Evolutionary conservation across 2,888 invertebrate genomes (phyloP).

Genomic region (Bibio marci): DNA sequence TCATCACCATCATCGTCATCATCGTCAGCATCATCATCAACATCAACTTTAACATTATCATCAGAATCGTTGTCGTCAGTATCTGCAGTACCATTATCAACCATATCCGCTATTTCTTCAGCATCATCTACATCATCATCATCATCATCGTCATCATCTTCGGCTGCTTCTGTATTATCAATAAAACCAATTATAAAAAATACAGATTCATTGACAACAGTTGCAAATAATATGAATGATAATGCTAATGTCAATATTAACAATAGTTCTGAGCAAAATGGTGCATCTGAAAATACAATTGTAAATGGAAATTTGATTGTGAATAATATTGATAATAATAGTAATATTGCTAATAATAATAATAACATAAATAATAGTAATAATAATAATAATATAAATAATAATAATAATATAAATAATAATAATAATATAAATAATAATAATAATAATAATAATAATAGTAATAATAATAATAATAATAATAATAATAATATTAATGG

Average conservation of each 20-base stretch:
- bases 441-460: no score
- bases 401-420: background rate
- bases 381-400: constrained; percentile 10
- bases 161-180: background rate
- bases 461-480: no score
- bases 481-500: background rate
- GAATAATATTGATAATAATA: constrained; percentile 5
- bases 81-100: constrained; percentile 10
- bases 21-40: constrained; percentile 1
- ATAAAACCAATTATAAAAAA: background rate
- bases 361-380: no score
- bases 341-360: no score
- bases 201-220: background rate
- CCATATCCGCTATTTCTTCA: constrained; percentile 13
- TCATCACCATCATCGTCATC: constrained; percentile 1
- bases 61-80: constrained; percentile 6
- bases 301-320: constrained; percentile 19
- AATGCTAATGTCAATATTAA: background rate
- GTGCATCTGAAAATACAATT: constrained; percentile 4
- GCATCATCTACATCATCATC: background rate
- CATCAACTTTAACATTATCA: constrained; percentile 6
- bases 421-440: no score
- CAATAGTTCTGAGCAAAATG: constrained; percentile 3
- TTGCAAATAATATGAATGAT: no score
- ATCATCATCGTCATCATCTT: background rate